Percentiles rank a stretch among this genome's conserved stretches.
These are phyloP conservation scores for Axis porcinus DNA, from an alignment of 2,113 vertebrate genomes.

Conservation along the genomic window DNA sequence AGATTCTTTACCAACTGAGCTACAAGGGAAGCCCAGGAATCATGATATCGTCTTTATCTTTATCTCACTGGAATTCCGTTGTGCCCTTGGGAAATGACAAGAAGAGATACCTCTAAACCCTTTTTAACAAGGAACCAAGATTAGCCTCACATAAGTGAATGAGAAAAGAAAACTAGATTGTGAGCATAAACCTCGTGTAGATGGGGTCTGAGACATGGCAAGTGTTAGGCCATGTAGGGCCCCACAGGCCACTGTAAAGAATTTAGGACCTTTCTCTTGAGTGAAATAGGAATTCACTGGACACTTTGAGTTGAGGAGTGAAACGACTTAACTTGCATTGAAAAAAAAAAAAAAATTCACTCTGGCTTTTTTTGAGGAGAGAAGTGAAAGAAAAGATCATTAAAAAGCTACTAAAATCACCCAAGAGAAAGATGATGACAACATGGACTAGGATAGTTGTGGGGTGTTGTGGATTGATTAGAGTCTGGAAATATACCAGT, in stretches of 20 bases:
- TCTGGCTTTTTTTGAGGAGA: not conserved
- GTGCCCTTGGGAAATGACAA: not conserved
- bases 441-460: no score
- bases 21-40: no score
- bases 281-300: not conserved
- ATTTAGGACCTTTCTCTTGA: not conserved
- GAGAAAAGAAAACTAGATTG: not conserved
- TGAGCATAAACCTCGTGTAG: not conserved
- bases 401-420: not conserved
- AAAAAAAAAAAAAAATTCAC: not conserved
- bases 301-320: not conserved
- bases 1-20: no score
- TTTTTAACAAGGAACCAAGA: not conserved
- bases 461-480: not conserved
- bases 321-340: not conserved
- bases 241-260: no score
- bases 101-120: not conserved
- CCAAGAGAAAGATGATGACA: not conserved
- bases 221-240: accelerated
- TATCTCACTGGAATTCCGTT: not conserved
- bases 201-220: not conserved
- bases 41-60: no score
- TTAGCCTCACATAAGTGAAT: not conserved
- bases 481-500: not conserved
- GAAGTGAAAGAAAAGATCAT: not conserved